Evolutionary conservation across 1,140 invertebrate species (phyloP).

Genomic region (Drosophila kikkawai): DNA sequence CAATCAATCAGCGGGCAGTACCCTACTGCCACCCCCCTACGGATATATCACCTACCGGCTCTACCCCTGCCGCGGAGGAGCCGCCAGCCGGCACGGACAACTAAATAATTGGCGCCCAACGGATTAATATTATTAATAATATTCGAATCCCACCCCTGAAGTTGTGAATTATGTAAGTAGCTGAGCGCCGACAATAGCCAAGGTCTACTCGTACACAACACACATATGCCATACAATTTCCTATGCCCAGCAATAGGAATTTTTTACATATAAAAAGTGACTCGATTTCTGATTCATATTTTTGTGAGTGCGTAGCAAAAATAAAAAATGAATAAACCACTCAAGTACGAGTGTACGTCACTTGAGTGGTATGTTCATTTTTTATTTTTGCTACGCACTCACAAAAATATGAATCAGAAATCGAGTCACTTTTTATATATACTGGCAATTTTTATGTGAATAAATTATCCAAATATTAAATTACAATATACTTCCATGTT

Average conservation of each 20-base stretch:
- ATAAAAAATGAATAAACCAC: neutral
- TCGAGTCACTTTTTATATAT: too few species aligned
- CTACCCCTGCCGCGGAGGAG: too few species aligned
- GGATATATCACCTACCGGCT: too few species aligned
- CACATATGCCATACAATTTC: slow-evolving; percentile 4
- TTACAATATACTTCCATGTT: too few species aligned
- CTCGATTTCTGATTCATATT: neutral
- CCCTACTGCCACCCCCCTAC: neutral
- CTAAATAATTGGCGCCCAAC: too few species aligned
- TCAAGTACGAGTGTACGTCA: too few species aligned
- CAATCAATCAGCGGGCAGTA: too few species aligned
- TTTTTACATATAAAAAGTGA: slow-evolving; percentile 1
- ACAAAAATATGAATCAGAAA: too few species aligned
- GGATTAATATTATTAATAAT: too few species aligned
- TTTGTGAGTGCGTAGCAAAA: neutral
- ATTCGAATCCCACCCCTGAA: neutral
- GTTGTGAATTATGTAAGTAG: neutral
- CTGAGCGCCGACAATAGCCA: slow-evolving; percentile 3
- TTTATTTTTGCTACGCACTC: too few species aligned
- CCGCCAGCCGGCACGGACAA: too few species aligned
- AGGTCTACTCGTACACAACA: slow-evolving; percentile 1
- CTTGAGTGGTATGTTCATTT: too few species aligned
- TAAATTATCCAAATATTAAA: slow-evolving; percentile 1
- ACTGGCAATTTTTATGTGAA: neutral
- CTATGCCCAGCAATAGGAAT: slow-evolving; percentile 9